Evolutionary conservation across 2,888 invertebrate genomes (phyloP).

Genomic region (Rugalucina vietnamica): DNA sequence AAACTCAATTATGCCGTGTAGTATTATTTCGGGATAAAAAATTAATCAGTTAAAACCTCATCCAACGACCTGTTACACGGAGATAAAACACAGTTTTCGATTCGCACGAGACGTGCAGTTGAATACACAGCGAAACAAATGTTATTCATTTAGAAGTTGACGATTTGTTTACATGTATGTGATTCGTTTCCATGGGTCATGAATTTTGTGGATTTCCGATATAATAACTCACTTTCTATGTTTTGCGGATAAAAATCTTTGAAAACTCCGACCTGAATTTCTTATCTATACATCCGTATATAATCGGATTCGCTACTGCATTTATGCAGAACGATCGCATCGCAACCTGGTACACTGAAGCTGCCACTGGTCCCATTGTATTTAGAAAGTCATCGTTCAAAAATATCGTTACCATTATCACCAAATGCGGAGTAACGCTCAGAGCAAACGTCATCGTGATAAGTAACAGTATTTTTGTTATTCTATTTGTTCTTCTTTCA

Average conservation of each 20-base stretch:
- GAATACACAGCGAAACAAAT: too few relatives aligned
- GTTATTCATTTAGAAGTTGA: too few relatives aligned
- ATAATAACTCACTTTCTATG: too few relatives aligned
- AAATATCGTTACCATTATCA: slow-evolving; percentile 19
- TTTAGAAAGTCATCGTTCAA: slow-evolving; percentile 20
- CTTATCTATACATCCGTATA: slow-evolving; percentile 26
- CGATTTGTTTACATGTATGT: too few relatives aligned
- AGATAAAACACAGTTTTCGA: too few relatives aligned
- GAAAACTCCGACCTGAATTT: slow-evolving; percentile 21
- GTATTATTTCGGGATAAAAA: too few relatives aligned
- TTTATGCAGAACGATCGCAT: slow-evolving; percentile 32
- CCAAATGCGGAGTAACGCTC: slow-evolving; percentile 31
- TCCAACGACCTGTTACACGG: too few relatives aligned
- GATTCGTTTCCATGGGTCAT: too few relatives aligned
- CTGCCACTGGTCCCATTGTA: background rate
- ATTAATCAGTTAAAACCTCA: too few relatives aligned
- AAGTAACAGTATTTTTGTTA: slow-evolving; percentile 30
- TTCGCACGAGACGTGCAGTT: too few relatives aligned
- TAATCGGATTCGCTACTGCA: slow-evolving; percentile 34
- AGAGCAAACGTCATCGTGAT: slow-evolving; percentile 20
- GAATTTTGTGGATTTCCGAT: too few relatives aligned
- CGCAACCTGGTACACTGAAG: slow-evolving; percentile 4
- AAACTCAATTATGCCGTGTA: too few relatives aligned
- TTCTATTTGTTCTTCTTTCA: background rate
- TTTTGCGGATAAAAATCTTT: background rate